Conservation (phyloP, 2,888 invertebrate genomes). For the Hipparchia semele region DNA sequence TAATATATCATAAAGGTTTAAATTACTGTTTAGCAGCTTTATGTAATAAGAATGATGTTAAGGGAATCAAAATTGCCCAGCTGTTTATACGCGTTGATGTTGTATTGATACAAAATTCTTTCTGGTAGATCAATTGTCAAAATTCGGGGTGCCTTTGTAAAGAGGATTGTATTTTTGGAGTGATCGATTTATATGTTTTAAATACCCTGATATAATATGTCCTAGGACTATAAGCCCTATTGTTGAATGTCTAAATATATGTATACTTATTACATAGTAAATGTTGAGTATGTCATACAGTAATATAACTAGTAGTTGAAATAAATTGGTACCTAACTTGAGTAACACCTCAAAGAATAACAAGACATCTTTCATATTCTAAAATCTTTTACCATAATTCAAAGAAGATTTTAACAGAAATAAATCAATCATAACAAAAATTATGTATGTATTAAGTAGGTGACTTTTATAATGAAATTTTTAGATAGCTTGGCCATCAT, state of each 20-base stretch:
- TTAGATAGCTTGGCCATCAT: too few species aligned
- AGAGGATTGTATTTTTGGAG: conserved; percentile 41
- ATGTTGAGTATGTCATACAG: background rate
- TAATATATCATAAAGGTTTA: too few species aligned
- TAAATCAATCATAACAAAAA: too few species aligned
- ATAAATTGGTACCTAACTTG: too few species aligned
- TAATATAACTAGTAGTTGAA: background rate
- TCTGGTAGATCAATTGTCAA: background rate
- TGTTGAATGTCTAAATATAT: conserved; percentile 4
- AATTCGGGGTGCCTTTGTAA: conserved; percentile 33
- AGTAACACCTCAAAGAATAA: too few species aligned
- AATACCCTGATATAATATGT: background rate
- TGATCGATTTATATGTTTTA: conserved; percentile 25
- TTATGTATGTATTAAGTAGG: too few species aligned
- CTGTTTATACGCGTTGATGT: background rate
- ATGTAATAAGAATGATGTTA: background rate
- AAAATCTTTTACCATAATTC: too few species aligned
- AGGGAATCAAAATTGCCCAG: background rate
- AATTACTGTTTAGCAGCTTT: background rate
- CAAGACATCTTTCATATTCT: too few species aligned
- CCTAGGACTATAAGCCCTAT: conserved; percentile 11
- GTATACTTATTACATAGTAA: background rate
- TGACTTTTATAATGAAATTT: too few species aligned
- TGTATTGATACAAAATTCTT: background rate
- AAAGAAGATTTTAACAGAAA: too few species aligned